Conservation (phyloP, 2,888 invertebrate genomes). For the Harmothoe impar region DNA sequence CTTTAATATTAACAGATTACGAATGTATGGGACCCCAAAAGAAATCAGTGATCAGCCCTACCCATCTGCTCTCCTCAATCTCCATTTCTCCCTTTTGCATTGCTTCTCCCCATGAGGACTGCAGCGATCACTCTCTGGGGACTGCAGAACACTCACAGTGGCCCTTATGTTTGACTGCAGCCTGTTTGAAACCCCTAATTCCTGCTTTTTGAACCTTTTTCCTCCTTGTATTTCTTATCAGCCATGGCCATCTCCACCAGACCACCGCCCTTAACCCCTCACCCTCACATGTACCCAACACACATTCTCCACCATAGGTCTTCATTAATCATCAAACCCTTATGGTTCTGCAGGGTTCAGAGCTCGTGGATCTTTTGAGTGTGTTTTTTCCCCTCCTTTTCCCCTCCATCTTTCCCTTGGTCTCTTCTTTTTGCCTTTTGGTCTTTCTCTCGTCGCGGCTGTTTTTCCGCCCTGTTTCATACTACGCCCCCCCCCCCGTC, state of each 20-base stretch:
- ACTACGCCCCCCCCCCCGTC: background rate
- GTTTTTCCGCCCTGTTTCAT: background rate
- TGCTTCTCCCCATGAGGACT: too few species aligned
- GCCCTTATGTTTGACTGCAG: too few species aligned
- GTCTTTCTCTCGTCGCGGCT: background rate
- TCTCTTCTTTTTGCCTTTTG: background rate
- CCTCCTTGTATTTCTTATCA: background rate
- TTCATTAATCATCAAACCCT: constrained; percentile 6
- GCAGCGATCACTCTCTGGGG: too few species aligned
- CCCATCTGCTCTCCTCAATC: too few species aligned
- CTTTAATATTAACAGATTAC: too few species aligned
- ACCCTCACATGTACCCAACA: constrained; percentile 10
- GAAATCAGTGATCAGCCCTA: too few species aligned
- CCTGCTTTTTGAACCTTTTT: background rate
- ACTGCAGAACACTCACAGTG: too few species aligned
- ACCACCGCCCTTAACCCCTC: background rate
- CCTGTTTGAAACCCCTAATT: background rate
- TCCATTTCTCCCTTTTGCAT: too few species aligned
- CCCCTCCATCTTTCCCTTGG: background rate
- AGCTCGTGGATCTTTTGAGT: background rate
- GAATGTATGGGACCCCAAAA: too few species aligned
- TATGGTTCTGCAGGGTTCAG: background rate
- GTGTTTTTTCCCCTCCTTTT: background rate
- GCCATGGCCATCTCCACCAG: background rate
- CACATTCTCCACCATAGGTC: background rate